Conservation (phyloP, 2,888 invertebrate species). For the Lapara coniferarum region DNA sequence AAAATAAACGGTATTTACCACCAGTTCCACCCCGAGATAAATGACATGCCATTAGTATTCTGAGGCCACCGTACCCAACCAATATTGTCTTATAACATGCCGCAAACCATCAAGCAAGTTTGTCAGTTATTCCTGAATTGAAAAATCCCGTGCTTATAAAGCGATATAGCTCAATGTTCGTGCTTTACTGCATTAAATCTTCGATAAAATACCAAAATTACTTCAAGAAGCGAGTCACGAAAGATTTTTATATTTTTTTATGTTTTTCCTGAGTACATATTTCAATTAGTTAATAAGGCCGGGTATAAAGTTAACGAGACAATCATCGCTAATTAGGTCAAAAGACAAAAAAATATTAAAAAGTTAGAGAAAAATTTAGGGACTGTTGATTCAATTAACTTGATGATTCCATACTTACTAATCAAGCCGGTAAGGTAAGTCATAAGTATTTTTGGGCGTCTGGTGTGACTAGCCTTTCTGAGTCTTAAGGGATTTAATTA, state of each 20-base stretch:
- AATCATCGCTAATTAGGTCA: not conserved
- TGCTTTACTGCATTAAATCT: constrained; percentile 28
- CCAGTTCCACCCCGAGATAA: not conserved
- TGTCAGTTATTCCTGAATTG: not conserved
- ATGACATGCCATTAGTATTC: not conserved
- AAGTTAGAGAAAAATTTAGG: no score
- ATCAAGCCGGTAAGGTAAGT: no score
- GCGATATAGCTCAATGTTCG: constrained; percentile 26
- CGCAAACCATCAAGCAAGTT: not conserved
- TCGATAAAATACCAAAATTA: constrained; percentile 27
- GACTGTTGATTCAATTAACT: no score
- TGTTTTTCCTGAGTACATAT: constrained; percentile 1
- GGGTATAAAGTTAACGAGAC: not conserved
- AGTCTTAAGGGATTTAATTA: no score
- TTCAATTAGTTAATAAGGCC: not conserved
- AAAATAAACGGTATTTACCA: no score
- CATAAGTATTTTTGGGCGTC: no score
- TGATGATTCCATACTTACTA: no score
- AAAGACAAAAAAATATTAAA: not conserved
- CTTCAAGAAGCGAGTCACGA: constrained; percentile 18
- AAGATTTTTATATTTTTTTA: not conserved
- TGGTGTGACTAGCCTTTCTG: no score
- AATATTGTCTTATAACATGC: not conserved
- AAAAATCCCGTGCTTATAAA: not conserved
- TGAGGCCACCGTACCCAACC: not conserved